phyloP scores from a whole-genome alignment of 2,888 invertebrate species.

The Perithous albicinctus region DNA sequence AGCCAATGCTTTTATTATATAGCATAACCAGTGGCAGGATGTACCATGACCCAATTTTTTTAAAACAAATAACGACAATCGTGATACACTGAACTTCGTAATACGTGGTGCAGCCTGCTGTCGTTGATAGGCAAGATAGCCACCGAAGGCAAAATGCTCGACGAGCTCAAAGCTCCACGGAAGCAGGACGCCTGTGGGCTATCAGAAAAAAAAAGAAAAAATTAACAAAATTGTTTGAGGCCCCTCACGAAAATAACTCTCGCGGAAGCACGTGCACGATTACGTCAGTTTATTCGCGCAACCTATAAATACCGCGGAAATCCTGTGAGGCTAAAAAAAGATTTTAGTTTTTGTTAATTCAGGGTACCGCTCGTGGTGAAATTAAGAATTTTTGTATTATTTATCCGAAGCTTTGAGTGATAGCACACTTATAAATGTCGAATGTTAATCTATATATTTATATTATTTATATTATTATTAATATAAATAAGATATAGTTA shows the following conservation, averaged over 20 bases:
- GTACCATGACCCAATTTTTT: conserved; percentile 64
- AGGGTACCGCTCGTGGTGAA: no score
- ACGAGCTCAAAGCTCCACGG: not conserved
- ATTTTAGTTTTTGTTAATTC: not conserved
- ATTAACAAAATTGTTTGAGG: conserved; percentile 1
- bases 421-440: no score
- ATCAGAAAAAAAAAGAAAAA: conserved; percentile 9
- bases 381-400: no score
- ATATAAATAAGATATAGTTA: no score
- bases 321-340: not conserved
- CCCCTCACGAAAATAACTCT: conserved; percentile 12
- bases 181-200: not conserved
- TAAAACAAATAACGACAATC: conserved; percentile 37
- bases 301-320: not conserved
- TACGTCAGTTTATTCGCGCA: conserved; percentile 11
- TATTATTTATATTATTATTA: no score
- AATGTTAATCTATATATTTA: no score
- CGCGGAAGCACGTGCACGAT: not conserved
- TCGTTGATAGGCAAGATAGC: not conserved
- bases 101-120: conserved; percentile 17
- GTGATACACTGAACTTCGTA: conserved; percentile 49
- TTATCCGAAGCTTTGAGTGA: no score
- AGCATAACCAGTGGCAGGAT: conserved; percentile 40
- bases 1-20: not conserved
- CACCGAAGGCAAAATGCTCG: not conserved